Percentiles rank a stretch among this genome's conserved stretches.
Conservation (phyloP, 2,113 vertebrate genomes). For the Perccottus glenii region DNA sequence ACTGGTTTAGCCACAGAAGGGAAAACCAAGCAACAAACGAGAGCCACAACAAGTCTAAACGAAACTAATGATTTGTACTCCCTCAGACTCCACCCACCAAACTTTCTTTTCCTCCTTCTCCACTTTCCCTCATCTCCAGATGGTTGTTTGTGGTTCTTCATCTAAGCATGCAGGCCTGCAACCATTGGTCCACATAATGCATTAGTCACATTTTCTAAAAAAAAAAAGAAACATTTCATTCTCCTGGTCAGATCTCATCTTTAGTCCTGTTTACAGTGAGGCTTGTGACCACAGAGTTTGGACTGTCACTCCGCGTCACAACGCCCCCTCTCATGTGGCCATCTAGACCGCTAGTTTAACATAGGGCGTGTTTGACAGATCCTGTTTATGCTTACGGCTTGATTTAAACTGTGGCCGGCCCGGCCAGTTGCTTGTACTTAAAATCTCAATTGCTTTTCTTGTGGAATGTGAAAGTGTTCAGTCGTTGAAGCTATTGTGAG, state of each 20-base stretch:
- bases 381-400: conserved; percentile 21
- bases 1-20: conserved; percentile 39
- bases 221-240: no score
- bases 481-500: conserved; percentile 8
- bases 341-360: conserved; percentile 39
- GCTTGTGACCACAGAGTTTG: conserved; percentile 37
- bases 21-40: conserved; percentile 52
- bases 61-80: conserved; percentile 36
- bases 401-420: conserved; percentile 32
- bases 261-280: conserved; percentile 53
- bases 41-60: conserved; percentile 44
- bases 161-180: conserved; percentile 15
- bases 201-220: conserved; percentile 8
- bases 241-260: conserved; percentile 12
- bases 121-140: conserved; percentile 6
- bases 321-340: conserved; percentile 52
- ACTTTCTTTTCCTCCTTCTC: conserved; percentile 1
- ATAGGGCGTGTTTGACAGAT: conserved; percentile 49
- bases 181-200: conserved; percentile 4
- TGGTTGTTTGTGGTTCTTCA: conserved; percentile 26
- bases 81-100: neutral
- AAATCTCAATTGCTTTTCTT: conserved; percentile 1
- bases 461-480: conserved; percentile 8
- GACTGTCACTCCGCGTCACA: conserved; percentile 56
- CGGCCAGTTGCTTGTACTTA: conserved; percentile 16